phyloP scores from a whole-genome alignment of 2,888 invertebrate genomes.

The Eurytoma adleriae region DNA sequence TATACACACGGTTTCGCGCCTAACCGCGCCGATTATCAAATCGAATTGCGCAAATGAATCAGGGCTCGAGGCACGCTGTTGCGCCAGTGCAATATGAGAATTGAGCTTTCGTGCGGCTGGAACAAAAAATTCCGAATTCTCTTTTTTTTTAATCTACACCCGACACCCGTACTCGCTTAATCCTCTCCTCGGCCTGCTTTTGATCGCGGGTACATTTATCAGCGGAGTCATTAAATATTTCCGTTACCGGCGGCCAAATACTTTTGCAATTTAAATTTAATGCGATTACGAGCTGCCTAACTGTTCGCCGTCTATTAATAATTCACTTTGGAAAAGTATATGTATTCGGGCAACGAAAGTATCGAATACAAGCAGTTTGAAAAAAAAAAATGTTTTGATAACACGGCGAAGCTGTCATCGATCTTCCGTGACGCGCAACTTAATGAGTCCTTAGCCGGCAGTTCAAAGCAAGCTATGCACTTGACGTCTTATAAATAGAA shows the following conservation, averaged over 20 bases:
- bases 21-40: constrained; percentile 63
- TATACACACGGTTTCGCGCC: constrained; percentile 5
- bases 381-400: background rate
- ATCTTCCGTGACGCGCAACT: background rate
- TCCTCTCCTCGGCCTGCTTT: too few species aligned
- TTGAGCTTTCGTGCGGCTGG: constrained; percentile 26
- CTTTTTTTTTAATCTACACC: background rate
- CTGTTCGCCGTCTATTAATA: background rate
- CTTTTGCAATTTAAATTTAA: too few species aligned
- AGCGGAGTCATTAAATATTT: too few species aligned
- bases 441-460: background rate
- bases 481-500: constrained; percentile 18
- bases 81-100: constrained; percentile 39
- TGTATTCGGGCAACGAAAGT: too few species aligned
- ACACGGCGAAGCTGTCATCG: background rate
- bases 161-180: too few species aligned
- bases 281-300: background rate
- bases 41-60: constrained; percentile 62
- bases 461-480: background rate
- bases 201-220: too few species aligned
- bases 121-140: constrained; percentile 1
- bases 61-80: constrained; percentile 32
- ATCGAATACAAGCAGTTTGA: too few species aligned
- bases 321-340: background rate
- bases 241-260: too few species aligned